Base-by-base conservation (phyloP, 2,113 vertebrate species). In the Dasyurus viverrinus region DNA sequence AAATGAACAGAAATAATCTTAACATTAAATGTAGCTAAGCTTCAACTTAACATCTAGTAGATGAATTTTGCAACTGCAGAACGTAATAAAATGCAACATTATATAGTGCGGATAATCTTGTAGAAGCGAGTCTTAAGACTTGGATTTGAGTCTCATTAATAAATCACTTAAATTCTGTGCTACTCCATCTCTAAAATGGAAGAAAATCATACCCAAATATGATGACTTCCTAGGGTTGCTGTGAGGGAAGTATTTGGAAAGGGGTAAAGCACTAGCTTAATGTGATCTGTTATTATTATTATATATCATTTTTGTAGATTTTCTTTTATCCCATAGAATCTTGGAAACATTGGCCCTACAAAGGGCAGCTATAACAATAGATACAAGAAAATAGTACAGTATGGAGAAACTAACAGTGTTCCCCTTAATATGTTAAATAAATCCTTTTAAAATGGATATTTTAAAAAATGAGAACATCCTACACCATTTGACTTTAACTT, bases 381-480 rank as follows among this genome's bases (percentile, higher is more conserved):
- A 36, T 22, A 53, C 47, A 42, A 52, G 89, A 96, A 92, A 42
- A 26, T 89, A 68, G 90, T n/a, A 84, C 0, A 76, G 3, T 60
- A 54, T 92, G 23, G 22, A 10, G 16, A 94, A 91, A 94, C 93
- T 55, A 93, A 94, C 36, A 92, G 8, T 84, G 8, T 84, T 42
- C 16, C 7, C 19, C 68, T n/a, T 53, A 93, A 95, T 94, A 91
- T 93, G 0, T 54, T 93, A 93, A 9, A 94, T 52, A 97, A 89
- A 95, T 57, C 94, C 76, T 52, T 94, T n/a, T 9, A 93, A 90
- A 91, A 92, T 90, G 26, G n/a, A 90, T 84, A 42, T 93, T 91
- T 0, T 47, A 90, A 93, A 68, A 22, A 94, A 96, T 89, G 23
- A 36, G 57, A 96, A 23, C 47, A 76, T 91, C 89, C 16, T 14